Evolutionary conservation across 2,888 invertebrate genomes (phyloP), one percentile per base, ranked within the genome.

Genomic region (Eurytoma adleriae): DNA sequence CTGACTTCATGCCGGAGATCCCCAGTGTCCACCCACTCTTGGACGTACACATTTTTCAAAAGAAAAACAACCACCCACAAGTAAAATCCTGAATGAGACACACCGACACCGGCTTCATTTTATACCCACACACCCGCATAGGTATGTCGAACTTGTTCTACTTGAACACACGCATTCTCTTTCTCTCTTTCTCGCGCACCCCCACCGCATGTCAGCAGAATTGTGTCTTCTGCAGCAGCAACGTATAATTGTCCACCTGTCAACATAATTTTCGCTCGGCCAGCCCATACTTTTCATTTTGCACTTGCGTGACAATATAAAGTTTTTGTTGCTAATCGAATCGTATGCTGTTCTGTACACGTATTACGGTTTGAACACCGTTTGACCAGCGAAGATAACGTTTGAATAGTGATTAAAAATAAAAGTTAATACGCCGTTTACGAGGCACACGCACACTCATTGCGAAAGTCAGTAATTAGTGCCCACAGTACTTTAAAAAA

Each of bases 211-310:
- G 69, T 68, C 52, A 79, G 54, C 20, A 7, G 64, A 30, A 74
- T 79, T 14, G 54, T 64, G 79, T 79, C 79, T 79, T 79, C 79
- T 79, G 75, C 74, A 78, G 14, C 24, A 57, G 72, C 30, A 62
- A 24, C 50, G 16, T n/a, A n/a, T n/a, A 73, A 73, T 5, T 73
- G 68, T 68, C 73, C 69, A 69, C 18, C 61, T 73, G 54, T 79
- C 62, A 48, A 56, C 27, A 52, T 0, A 14, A 40, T 40, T 16
- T 61, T 40, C 40, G 40, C 10, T 40, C 40, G 40, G 40, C 1
- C 10, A 40, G 40, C 1, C 40, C 40, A 10, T 40, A 40, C 40
- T 40, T 40, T 40, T 10, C 40, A 10, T 40, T 40, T 40, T 40
- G 40, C 40, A 40, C 10, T 10, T 40, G 10, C 40, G 40, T 10